Evolutionary conservation across 92 coral and sea anemone species (phyloP), one percentile per base, ranked within the genome.

Genomic region (Phenganax marumi): DNA sequence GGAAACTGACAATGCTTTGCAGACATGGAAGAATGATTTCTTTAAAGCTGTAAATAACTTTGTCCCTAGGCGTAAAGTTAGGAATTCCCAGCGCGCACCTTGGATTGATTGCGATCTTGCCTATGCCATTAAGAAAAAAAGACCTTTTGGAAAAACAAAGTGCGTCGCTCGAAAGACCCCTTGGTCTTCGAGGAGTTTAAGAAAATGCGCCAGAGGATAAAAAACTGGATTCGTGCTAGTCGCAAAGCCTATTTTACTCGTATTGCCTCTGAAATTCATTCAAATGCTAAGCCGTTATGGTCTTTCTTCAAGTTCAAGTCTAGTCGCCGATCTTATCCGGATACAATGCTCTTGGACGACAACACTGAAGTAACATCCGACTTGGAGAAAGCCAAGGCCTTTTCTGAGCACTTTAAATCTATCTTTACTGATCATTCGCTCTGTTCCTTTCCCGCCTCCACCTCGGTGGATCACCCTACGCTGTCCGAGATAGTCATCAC

Each of bases 111-210:
- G 84, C 73, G 71, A 63, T 79, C 84, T 62, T 64, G 74, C 84
- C 73, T 79, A 79, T 79, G 80, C 46, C 51, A 75, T 51, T 50
- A 75, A 75, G 51, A 57, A 57, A 68, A 68, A 77, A 77, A 77
- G 6, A 8, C 2, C 68, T 8, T 62, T 19, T 8, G 2, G 68
- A 8, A 62, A 10, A 62, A 62, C 0, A 62, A 62, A 70, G 81
- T 84, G 14, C 52, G 81, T n/a, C 53, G 49, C 7, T 74, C 85
- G 26, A 60, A 69, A 16, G 85, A 87, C 57, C 88, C 90, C 49
- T 76, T 56, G 54, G 43, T 84, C n/a, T 50, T 46, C 50, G 88
- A 88, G 46, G 54, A 79, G 85, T 88, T 88, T 56, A 71, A 85
- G 17, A 56, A 63, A 63, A 53, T 84, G 78, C 83, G 72, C 24